Conservation (phyloP, 64 coral and sea anemone species). For the Montipora efflorescens region DNA sequence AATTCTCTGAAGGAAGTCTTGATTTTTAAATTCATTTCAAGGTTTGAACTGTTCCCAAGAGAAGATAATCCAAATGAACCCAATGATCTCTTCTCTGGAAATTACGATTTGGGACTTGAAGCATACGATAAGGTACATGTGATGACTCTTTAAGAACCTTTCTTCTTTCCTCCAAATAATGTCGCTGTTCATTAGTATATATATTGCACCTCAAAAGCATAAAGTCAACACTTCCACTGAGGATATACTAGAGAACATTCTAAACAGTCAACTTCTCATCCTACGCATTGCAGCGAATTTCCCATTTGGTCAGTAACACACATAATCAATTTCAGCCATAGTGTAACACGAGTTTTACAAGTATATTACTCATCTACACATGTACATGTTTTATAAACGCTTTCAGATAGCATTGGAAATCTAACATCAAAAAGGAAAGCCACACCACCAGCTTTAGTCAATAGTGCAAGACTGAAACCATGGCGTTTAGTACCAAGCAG, state of each 20-base stretch:
- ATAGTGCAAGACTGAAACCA: too few relatives aligned
- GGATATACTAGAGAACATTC: slow-evolving; percentile 7
- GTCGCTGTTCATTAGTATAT: neutral
- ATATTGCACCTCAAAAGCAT: slow-evolving; percentile 10
- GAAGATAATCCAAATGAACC: too few relatives aligned
- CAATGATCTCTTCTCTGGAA: neutral
- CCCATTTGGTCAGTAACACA: too few relatives aligned
- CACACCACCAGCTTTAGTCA: too few relatives aligned
- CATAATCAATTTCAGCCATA: neutral
- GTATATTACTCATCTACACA: too few relatives aligned
- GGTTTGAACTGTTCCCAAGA: too few relatives aligned
- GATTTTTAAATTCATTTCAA: too few relatives aligned
- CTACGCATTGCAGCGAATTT: neutral
- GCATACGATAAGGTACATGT: too few relatives aligned
- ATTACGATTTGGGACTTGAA: neutral
- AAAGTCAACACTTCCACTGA: slow-evolving; percentile 7
- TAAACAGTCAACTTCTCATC: neutral
- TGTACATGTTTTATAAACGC: neutral
- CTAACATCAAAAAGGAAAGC: too few relatives aligned
- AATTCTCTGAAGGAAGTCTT: neutral
- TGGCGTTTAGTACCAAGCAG: too few relatives aligned
- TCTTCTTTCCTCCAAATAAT: neutral
- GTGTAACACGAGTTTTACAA: neutral
- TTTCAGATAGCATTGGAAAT: neutral
- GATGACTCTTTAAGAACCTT: too few relatives aligned